Conservation (phyloP, 2,888 invertebrate genomes). For the Idaea straminata region DNA sequence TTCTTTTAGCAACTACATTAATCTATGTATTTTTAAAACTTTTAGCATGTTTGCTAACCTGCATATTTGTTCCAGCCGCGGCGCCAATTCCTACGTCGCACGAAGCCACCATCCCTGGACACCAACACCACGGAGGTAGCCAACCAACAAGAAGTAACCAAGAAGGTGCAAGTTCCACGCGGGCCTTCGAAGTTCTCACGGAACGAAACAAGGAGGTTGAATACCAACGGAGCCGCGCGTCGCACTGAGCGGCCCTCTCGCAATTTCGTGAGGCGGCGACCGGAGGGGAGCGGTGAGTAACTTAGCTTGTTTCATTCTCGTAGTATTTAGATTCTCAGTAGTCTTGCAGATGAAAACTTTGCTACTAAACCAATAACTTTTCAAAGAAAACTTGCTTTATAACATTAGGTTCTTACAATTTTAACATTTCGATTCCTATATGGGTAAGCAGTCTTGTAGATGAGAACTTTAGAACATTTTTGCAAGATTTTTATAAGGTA, state of each 20-base stretch:
- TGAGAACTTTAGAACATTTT: too few relatives aligned
- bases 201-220: constrained; percentile 39
- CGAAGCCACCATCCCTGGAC: constrained; percentile 51
- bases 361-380: too few relatives aligned
- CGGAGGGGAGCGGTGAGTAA: constrained; percentile 70
- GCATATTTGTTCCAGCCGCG: constrained; percentile 40
- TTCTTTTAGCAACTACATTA: too few relatives aligned
- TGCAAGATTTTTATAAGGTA: too few relatives aligned
- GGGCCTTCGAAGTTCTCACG: constrained; percentile 44
- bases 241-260: constrained; percentile 64
- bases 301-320: constrained; percentile 13
- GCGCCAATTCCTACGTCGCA: constrained; percentile 66
- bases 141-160: constrained; percentile 36
- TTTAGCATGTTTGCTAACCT: constrained; percentile 23
- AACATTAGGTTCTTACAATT: too few relatives aligned
- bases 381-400: too few relatives aligned
- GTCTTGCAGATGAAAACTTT: too few relatives aligned
- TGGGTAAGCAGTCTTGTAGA: too few relatives aligned
- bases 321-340: too few relatives aligned
- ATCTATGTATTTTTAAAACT: neutral
- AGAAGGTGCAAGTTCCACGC: constrained; percentile 44
- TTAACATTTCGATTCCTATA: too few relatives aligned
- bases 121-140: constrained; percentile 43
- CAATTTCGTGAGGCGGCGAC: constrained; percentile 60
- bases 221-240: constrained; percentile 50